A percentile compares a stretch with the other conserved stretches of the same genome.
phyloP scores from a whole-genome alignment of 2,888 invertebrate genomes.

The Cyrtodaria siliqua region DNA sequence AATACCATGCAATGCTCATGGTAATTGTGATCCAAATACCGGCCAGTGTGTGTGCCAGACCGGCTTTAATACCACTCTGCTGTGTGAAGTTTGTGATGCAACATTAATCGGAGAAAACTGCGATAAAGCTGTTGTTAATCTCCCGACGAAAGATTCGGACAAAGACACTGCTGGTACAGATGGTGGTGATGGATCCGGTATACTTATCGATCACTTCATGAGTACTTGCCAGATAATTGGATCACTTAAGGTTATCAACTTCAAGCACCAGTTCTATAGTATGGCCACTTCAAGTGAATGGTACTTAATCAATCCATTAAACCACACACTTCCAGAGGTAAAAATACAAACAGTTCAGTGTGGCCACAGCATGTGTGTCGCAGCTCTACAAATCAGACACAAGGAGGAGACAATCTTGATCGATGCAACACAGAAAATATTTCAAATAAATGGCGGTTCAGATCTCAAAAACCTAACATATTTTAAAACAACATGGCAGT shows the following conservation, averaged over 20 bases:
- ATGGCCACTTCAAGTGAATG: slow-evolving; percentile 25
- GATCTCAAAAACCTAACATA: slow-evolving; percentile 6
- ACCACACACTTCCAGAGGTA: slow-evolving; percentile 8
- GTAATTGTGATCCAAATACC: slow-evolving; percentile 53
- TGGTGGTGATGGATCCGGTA: slow-evolving; percentile 7
- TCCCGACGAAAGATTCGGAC: neutral
- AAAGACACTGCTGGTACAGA: neutral
- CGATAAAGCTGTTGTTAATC: slow-evolving; percentile 31
- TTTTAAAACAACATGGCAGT: slow-evolving; percentile 4
- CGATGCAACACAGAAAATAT: slow-evolving; percentile 11
- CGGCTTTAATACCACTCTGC: slow-evolving; percentile 20
- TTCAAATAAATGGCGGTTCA: slow-evolving; percentile 21
- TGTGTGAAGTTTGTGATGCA: slow-evolving; percentile 52
- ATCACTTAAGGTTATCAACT: slow-evolving; percentile 12
- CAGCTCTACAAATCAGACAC: slow-evolving; percentile 16
- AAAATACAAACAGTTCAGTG: slow-evolving; percentile 36
- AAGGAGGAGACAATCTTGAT: slow-evolving; percentile 13
- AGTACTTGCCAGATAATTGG: slow-evolving; percentile 31
- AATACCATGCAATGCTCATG: slow-evolving; percentile 62
- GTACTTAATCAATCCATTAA: slow-evolving; percentile 19
- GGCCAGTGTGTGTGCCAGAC: slow-evolving; percentile 59
- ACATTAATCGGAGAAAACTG: slow-evolving; percentile 60
- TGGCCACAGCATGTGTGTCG: slow-evolving; percentile 29
- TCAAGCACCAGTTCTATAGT: slow-evolving; percentile 7
- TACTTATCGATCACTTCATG: slow-evolving; percentile 2